These are phyloP conservation scores for Rhombomys opimus DNA, from an alignment of 2,113 vertebrate species.

Conservation along the genomic window DNA sequence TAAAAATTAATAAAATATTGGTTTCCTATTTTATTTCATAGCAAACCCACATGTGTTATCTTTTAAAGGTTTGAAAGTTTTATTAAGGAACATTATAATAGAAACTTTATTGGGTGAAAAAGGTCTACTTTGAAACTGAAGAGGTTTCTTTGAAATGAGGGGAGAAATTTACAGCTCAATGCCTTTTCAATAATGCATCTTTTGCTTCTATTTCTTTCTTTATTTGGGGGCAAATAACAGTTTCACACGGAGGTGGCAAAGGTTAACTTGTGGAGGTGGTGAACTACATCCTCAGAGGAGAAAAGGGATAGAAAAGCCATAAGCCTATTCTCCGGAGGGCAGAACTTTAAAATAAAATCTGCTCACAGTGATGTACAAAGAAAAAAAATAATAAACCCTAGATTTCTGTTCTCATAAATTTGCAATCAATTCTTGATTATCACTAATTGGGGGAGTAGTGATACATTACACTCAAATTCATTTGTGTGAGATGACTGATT, in stretches of 20 bases:
- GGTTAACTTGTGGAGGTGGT: slow-evolving; percentile 15
- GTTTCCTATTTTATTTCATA: slow-evolving; percentile 24
- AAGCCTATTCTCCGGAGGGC: not conserved
- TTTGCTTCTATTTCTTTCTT: slow-evolving; percentile 56
- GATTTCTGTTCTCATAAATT: slow-evolving; percentile 51
- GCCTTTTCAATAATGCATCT: not conserved
- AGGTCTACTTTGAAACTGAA: slow-evolving; percentile 33
- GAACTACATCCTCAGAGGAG: slow-evolving; percentile 48
- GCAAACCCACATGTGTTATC: slow-evolving; percentile 28
- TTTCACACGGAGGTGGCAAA: not conserved
- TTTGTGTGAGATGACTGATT: slow-evolving; percentile 61
- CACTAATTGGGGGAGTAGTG: slow-evolving; percentile 65
- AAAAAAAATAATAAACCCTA: not conserved
- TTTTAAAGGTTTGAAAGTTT: slow-evolving; percentile 13
- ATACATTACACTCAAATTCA: slow-evolving; percentile 53
- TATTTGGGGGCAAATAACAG: slow-evolving; percentile 54
- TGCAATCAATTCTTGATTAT: slow-evolving; percentile 74
- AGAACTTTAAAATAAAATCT: slow-evolving; percentile 59
- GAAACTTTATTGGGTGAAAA: slow-evolving; percentile 8
- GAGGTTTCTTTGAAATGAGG: slow-evolving; percentile 38
- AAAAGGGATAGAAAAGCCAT: slow-evolving; percentile 2
- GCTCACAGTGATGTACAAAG: not conserved
- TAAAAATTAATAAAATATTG: slow-evolving; percentile 49
- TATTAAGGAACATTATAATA: slow-evolving; percentile 7
- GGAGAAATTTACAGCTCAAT: slow-evolving; percentile 50